Conservation (phyloP, 2,113 vertebrate species). For the Ammodytes marinus region DNA sequence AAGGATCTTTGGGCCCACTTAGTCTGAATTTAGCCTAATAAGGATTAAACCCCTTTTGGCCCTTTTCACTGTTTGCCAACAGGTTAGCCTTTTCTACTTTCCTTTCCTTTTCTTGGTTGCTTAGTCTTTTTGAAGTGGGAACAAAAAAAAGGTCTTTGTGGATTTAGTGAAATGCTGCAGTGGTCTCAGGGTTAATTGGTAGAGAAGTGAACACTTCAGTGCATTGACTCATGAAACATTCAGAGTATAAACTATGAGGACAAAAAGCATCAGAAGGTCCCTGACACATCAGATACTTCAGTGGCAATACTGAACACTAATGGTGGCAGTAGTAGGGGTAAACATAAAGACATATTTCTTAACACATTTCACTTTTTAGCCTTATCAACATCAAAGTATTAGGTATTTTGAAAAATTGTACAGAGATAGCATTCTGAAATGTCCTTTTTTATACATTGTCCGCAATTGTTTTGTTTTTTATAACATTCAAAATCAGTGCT, state of each 20-base stretch:
- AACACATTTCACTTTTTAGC: not conserved
- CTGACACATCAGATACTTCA: constrained; percentile 78
- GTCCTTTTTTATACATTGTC: not conserved
- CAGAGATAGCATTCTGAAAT: constrained; percentile 26
- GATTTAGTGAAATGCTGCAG: constrained; percentile 95
- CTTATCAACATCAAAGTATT: not conserved
- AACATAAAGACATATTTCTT: constrained; percentile 20
- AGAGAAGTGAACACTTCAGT: constrained; percentile 93
- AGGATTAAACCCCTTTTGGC: constrained; percentile 92
- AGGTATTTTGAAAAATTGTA: constrained; percentile 25
- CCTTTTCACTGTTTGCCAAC: constrained; percentile 93
- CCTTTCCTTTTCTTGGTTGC: constrained; percentile 88
- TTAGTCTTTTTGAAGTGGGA: constrained; percentile 92
- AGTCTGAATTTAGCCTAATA: constrained; percentile 97
- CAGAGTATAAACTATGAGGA: constrained; percentile 75
- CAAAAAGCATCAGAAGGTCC: constrained; percentile 80
- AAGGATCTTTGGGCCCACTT: constrained; percentile 93
- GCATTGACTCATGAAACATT: constrained; percentile 95
- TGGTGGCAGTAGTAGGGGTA: not conserved
- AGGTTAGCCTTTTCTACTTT: constrained; percentile 97
- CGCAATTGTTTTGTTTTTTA: not conserved
- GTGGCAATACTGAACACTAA: constrained; percentile 72
- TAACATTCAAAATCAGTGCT: constrained; percentile 47
- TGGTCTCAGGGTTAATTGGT: constrained; percentile 97
- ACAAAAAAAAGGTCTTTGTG: constrained; percentile 91